Base-by-base conservation (phyloP, 2,888 invertebrate genomes). In the Zygothrica quintamaculata region DNA sequence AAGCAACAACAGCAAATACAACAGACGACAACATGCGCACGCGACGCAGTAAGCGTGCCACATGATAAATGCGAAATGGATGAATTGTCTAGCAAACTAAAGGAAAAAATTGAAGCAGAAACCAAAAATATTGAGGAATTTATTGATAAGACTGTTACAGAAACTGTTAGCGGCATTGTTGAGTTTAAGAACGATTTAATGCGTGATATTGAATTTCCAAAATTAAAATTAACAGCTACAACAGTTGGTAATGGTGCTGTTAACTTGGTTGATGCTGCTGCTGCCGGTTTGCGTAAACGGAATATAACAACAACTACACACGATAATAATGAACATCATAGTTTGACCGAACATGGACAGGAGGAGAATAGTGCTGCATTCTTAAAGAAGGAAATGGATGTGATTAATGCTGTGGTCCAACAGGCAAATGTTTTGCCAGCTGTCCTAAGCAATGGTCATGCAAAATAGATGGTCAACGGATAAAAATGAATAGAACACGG, bases 71-170 rank as follows among this genome's bases (percentile, higher is more conserved):
- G 90, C 67, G 91, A 91, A 78, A 90, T 91, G 90, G 90, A 91
- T 66, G 90, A 90, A 56, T 77, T 91, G 73, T 90, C 90, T 9
- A 90, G 85, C 72, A 90, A 90, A 53, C 65, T 91, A 4, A 91
- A 89, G 75, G 90, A 90, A 64, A 91, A 91, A 65, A 88, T 91
- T 57, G 91, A 90, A 64, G 88, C 90, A 36, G 91, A 91, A 73
- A 90, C 91, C 51, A 89, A 89, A 68, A 91, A 91, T 74, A 91
- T 91, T 85, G 91, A 91, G 81, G 91, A 90, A 58, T 91, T 91
- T 82, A 90, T 91, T 76, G 91, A 91, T 89, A 91, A 91, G 89
- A 91, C 91, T 87, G 90, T 90, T 51, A 89, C 88, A 39, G 90
- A 90, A 55, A 91, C 91, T 66, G 91, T 91, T 36, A 89, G 88